Evolutionary conservation across 2,113 vertebrate genomes (phyloP), one percentile per base, ranked within the genome.

Genomic region (Anhinga rufa): DNA sequence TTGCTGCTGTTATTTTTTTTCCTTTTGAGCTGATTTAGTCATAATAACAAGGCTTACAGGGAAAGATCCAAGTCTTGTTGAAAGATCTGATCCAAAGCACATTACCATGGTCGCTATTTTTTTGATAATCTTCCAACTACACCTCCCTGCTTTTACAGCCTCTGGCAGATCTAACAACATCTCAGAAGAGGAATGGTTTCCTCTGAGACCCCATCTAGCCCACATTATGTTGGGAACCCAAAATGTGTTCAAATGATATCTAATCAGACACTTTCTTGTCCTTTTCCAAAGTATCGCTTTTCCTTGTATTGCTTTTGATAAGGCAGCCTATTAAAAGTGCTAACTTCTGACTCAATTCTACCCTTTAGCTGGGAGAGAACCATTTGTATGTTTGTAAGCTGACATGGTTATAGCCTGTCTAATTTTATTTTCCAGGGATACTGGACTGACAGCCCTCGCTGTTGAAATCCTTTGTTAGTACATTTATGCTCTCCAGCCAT

Each of bases 21-120:
- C 36, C 29, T 85, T 87, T 92, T 77, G 66, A 72, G 54, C 70
- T 74, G 62, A 82, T 70, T 86, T 85, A 94, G 82, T 90, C 82
- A 86, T 80, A 94, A 80, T 86, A 88, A 94, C 74, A 91, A 82
- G 54, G 44, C 74, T 95, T 82, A 64, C 12, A 64, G 66, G 54
- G 93, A 87, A 82, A 90, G 71, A 86, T 89, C 74, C 93, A 92
- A 94, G 22, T 76, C 49, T 77, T 88, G 44, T 57, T 94, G 91
- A 69, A 92, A 87, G 70, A 93, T 83, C 66, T 88, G 66, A 82
- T 94, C 70, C 87, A 92, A 87, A 88, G 31, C 84, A 95, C 44
- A 92, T 91, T 94, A 90, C 62, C 65, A 92, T 40, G 79, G 85
- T 80, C 92, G 85, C 79, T 95, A 54, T 65, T 69, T 91, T 78